phyloP scores from a whole-genome alignment of 2,888 invertebrate species.

The Torymus auratus region DNA sequence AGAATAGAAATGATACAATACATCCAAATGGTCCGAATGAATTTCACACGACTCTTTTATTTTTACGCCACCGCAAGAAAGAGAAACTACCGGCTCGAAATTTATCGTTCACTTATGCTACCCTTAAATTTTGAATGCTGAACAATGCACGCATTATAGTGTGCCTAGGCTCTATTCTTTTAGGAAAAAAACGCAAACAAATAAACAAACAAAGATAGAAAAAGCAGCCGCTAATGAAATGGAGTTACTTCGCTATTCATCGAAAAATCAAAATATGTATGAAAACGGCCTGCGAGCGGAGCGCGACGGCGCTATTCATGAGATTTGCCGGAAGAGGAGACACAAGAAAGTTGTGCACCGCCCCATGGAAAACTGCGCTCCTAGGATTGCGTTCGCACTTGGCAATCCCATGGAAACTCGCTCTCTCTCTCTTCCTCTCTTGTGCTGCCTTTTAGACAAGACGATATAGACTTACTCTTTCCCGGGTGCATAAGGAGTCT shows the following conservation, averaged over 20 bases:
- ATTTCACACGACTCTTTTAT: no score
- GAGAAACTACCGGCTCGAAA: no score
- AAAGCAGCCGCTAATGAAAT: conserved; percentile 45
- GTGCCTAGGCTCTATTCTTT: neutral
- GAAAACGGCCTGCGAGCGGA: neutral
- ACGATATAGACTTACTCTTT: neutral
- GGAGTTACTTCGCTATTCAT: conserved; percentile 26
- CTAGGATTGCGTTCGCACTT: conserved; percentile 32
- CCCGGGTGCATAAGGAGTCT: neutral
- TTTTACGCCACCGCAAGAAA: no score
- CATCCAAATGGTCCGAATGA: no score
- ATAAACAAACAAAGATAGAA: conserved; percentile 23
- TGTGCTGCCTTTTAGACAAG: no score
- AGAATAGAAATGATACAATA: no score
- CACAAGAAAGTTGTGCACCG: conserved; percentile 19
- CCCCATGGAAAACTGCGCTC: neutral
- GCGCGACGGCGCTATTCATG: conserved; percentile 35
- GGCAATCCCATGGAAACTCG: conserved; percentile 31
- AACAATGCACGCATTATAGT: no score
- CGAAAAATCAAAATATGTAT: conserved; percentile 43
- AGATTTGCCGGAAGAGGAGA: conserved; percentile 24
- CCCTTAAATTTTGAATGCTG: no score
- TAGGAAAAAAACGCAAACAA: neutral
- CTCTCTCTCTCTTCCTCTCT: neutral
- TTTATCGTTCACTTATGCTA: no score